A percentile compares a stretch with the other conserved stretches of the same genome.
These are phyloP conservation scores for Premnoplex brunnescens DNA, from an alignment of 2,797 vertebrate genomes.

Conservation along the genomic window DNA sequence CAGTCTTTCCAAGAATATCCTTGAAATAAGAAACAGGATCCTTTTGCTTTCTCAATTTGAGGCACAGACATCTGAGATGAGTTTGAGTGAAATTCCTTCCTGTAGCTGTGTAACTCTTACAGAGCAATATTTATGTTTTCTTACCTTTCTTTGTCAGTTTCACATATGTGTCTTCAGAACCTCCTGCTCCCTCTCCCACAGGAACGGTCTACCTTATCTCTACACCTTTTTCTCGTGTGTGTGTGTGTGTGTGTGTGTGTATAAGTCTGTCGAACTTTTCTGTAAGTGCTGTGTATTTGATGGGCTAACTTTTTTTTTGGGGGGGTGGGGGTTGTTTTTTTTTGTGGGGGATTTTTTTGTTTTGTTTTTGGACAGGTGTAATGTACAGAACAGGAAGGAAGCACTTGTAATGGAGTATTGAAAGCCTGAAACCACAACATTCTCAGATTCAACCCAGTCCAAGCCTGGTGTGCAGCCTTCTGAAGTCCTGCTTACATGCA, in stretches of 20 bases:
- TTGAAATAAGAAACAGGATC: neutral
- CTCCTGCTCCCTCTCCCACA: neutral
- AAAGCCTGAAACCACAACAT: neutral
- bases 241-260: too few relatives aligned
- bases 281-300: neutral
- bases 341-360: neutral
- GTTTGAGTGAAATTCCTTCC: neutral
- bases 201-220: neutral
- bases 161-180: neutral
- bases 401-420: neutral
- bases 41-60: neutral
- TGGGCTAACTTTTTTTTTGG: rapidly evolving
- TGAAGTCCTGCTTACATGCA: neutral
- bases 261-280: neutral
- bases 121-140: neutral
- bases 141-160: neutral
- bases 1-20: neutral
- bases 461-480: neutral
- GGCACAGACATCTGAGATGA: neutral
- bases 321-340: too few relatives aligned
- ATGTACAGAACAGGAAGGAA: neutral
- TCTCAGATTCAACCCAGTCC: neutral
- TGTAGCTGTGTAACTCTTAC: too few relatives aligned
- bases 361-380: too few relatives aligned
- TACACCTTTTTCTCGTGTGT: too few relatives aligned